Percentiles rank a stretch among this genome's conserved stretches.
These are phyloP conservation scores for Whitmania pigra DNA, from an alignment of 1,140 invertebrate species.

Conservation along the genomic window DNA sequence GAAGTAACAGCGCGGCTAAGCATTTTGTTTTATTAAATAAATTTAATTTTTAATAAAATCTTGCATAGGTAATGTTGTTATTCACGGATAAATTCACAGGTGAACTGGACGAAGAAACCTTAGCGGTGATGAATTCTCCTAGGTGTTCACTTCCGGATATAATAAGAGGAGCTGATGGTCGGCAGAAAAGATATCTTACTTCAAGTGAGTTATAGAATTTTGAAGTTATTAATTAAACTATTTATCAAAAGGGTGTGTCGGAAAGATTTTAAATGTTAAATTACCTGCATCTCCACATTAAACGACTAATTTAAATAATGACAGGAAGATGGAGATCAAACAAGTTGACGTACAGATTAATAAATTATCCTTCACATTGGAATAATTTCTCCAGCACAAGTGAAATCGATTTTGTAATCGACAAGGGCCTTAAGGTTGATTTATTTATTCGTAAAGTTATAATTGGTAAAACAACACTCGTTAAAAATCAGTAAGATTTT, in stretches of 20 bases:
- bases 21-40: too few relatives aligned
- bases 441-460: background rate
- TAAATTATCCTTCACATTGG: background rate
- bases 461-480: background rate
- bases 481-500: background rate
- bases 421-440: background rate
- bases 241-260: too few relatives aligned
- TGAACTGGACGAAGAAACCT: background rate
- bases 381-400: background rate
- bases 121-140: background rate
- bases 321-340: background rate
- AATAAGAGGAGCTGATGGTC: background rate
- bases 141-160: slow-evolving; percentile 3
- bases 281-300: background rate
- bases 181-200: too few relatives aligned
- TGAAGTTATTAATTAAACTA: too few relatives aligned
- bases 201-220: too few relatives aligned
- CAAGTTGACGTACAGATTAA: background rate
- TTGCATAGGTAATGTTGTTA: too few relatives aligned
- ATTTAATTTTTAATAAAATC: too few relatives aligned
- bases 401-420: background rate
- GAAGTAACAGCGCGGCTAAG: too few relatives aligned
- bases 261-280: too few relatives aligned
- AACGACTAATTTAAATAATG: background rate
- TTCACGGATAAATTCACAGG: background rate